These are phyloP conservation scores for Mythimna ferrago DNA, from an alignment of 2,888 invertebrate genomes.

Conservation along the genomic window DNA sequence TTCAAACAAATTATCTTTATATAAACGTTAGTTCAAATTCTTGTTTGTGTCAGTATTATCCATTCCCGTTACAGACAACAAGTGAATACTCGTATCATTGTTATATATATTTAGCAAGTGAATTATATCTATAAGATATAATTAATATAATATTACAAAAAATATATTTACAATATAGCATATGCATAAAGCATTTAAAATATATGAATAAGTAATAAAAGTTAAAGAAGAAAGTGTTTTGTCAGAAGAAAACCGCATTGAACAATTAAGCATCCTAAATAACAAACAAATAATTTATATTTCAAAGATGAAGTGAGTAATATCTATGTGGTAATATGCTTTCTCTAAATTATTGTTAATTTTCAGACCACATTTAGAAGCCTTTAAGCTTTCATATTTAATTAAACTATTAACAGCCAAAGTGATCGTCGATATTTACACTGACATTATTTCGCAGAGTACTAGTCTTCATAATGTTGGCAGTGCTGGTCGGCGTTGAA, in stretches of 20 bases:
- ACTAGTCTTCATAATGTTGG: conserved; percentile 27
- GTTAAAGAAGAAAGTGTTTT: conserved; percentile 8
- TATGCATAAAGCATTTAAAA: no score
- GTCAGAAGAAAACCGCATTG: background rate
- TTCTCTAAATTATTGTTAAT: background rate
- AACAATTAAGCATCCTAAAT: background rate
- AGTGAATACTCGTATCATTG: background rate
- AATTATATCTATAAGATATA: background rate
- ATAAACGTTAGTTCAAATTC: conserved; percentile 14
- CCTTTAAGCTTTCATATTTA: background rate
- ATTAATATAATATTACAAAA: background rate
- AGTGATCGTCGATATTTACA: conserved; percentile 13
- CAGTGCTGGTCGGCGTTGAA: conserved; percentile 25
- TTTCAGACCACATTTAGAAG: background rate
- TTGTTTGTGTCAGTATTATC: background rate
- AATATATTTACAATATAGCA: no score
- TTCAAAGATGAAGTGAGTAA: conserved; percentile 41
- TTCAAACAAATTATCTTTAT: conserved; percentile 11
- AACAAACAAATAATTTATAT: background rate
- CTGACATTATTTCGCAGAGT: conserved; percentile 36
- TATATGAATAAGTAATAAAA: background rate
- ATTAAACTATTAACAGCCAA: background rate
- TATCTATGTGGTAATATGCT: background rate
- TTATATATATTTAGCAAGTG: no score
- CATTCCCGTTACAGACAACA: background rate